phyloP scores from a whole-genome alignment of 2,113 vertebrate genomes.

The Camelus dromedarius region DNA sequence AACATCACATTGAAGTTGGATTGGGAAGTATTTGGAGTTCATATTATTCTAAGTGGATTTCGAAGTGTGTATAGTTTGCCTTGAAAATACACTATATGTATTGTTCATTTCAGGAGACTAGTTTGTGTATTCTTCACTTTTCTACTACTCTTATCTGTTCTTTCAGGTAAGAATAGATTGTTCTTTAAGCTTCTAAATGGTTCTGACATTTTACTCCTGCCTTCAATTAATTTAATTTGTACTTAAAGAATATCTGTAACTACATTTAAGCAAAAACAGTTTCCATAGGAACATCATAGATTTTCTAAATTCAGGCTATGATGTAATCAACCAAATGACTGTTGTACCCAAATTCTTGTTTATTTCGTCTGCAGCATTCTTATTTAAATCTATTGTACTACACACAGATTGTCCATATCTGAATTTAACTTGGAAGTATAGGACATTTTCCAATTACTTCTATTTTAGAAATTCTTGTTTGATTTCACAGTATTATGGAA shows the following conservation, averaged over 20 bases:
- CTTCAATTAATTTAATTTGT: slow-evolving; percentile 83
- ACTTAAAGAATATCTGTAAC: slow-evolving; percentile 83
- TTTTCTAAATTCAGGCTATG: slow-evolving; percentile 84
- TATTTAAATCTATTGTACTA: slow-evolving; percentile 84
- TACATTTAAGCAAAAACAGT: slow-evolving; percentile 86
- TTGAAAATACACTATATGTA: slow-evolving; percentile 24
- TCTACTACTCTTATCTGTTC: not conserved
- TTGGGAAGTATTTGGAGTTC: not conserved
- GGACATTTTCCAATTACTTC: slow-evolving; percentile 77
- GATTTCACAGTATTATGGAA: slow-evolving; percentile 48
- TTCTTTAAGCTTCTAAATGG: slow-evolving; percentile 57
- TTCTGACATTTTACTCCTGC: slow-evolving; percentile 65
- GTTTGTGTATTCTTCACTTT: not conserved
- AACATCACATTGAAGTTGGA: not conserved
- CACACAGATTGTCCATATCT: slow-evolving; percentile 83
- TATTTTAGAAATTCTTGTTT: slow-evolving; percentile 81
- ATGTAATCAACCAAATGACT: slow-evolving; percentile 86
- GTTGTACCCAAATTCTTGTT: slow-evolving; percentile 81
- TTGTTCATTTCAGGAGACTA: not conserved
- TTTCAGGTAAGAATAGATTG: slow-evolving; percentile 30
- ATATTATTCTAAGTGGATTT: slow-evolving; percentile 23
- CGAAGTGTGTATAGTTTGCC: not conserved
- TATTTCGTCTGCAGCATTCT: slow-evolving; percentile 81
- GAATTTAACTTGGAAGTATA: slow-evolving; percentile 83
- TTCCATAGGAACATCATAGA: slow-evolving; percentile 86